Evolutionary conservation across 2,113 vertebrate species (phyloP).

Genomic region (Nettapus auritus): DNA sequence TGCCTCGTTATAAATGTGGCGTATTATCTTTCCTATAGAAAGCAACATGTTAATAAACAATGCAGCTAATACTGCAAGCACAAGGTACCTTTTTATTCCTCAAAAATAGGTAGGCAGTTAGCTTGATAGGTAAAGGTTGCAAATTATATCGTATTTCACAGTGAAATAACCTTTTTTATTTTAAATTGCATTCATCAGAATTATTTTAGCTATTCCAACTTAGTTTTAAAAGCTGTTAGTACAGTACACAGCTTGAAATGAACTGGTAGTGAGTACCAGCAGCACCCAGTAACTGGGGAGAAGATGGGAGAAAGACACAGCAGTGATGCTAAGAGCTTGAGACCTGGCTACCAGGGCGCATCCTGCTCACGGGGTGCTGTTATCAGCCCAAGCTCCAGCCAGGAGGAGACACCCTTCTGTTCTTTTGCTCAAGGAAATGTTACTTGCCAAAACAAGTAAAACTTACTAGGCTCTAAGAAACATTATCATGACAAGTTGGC

Average conservation of each 20-base stretch:
- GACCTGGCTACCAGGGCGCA: background rate
- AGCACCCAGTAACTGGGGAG: background rate
- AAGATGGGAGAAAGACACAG: background rate
- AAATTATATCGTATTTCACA: background rate
- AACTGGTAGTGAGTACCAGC: background rate
- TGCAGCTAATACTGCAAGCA: background rate
- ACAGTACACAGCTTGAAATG: background rate
- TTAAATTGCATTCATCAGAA: background rate
- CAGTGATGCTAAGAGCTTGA: conserved; percentile 12
- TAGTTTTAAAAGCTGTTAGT: background rate
- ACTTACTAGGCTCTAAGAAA: conserved; percentile 20
- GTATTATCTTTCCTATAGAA: background rate
- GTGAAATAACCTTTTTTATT: background rate
- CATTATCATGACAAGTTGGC: conserved; percentile 43
- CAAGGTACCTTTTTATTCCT: background rate
- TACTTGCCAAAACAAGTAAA: conserved; percentile 50
- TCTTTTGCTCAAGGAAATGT: conserved; percentile 30
- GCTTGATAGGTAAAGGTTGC: background rate
- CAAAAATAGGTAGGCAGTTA: background rate
- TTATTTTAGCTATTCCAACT: background rate
- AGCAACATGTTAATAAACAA: background rate
- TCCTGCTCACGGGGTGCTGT: background rate
- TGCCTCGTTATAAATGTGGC: background rate
- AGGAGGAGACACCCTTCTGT: conserved; percentile 25
- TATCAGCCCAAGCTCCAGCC: background rate